Conservation (phyloP, 2,797 vertebrate genomes). For the Arremon brunneinucha region DNA sequence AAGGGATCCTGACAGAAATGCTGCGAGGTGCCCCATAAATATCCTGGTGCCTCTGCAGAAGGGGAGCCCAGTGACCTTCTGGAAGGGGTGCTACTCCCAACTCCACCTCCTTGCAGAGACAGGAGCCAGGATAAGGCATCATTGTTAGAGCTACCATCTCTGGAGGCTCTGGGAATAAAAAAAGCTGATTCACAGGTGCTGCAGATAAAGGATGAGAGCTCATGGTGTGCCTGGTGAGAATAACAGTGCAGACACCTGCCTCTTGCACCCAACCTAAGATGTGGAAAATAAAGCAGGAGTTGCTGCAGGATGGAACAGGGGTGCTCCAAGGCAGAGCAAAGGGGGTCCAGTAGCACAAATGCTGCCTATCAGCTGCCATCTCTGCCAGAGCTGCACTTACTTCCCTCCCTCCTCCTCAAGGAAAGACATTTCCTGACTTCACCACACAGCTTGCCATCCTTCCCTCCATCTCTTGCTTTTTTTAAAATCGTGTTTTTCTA, state of each 20-base stretch:
- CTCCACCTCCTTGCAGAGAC: background rate
- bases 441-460: background rate
- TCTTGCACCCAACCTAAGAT: background rate
- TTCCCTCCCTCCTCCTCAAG: background rate
- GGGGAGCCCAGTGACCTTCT: constrained; percentile 1
- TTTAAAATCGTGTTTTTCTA: rapidly evolving
- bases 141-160: background rate
- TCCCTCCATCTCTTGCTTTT: background rate
- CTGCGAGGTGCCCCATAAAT: background rate
- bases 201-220: background rate
- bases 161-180: background rate
- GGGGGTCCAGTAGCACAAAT: background rate
- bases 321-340: background rate
- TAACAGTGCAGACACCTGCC: rapidly evolving
- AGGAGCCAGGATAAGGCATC: background rate
- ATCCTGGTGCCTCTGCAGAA: background rate
- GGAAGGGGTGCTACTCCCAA: background rate
- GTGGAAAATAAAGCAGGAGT: too few relatives aligned
- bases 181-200: background rate
- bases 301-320: background rate
- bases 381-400: rapidly evolving
- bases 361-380: background rate
- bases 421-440: background rate
- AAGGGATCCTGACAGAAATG: background rate
- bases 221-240: background rate